A percentile compares a stretch with the other conserved stretches of the same genome.
phyloP scores from a whole-genome alignment of 2,797 vertebrate species.

The Takifugu ocellatus region DNA sequence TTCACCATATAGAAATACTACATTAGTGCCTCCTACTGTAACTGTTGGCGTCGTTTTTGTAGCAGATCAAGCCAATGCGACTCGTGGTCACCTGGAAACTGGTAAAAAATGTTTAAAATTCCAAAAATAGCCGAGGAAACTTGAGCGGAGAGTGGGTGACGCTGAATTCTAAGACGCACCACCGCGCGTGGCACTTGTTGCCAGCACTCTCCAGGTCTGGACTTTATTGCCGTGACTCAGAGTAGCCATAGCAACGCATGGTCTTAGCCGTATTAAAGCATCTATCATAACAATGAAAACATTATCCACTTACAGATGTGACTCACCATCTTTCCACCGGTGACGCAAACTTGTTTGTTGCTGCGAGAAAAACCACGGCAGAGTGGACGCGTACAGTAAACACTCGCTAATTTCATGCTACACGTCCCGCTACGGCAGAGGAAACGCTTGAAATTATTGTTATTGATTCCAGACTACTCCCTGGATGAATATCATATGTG shows the following conservation, averaged over 20 bases:
- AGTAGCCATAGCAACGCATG: conserved; percentile 24
- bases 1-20: conserved; percentile 8
- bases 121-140: conserved; percentile 51
- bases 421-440: too few relatives aligned
- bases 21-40: conserved; percentile 8
- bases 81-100: neutral
- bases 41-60: neutral
- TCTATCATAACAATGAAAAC: conserved; percentile 33
- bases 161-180: conserved; percentile 10
- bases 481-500: too few relatives aligned
- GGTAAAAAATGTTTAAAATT: conserved; percentile 30
- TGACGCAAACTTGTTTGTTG: conserved; percentile 21
- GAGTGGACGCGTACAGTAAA: conserved; percentile 3
- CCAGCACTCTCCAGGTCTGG: conserved; percentile 22
- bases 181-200: conserved; percentile 1
- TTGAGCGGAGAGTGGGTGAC: conserved; percentile 18
- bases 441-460: too few relatives aligned
- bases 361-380: conserved; percentile 34
- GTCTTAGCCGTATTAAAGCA: conserved; percentile 7
- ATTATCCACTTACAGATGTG: conserved; percentile 26
- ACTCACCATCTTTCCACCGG: conserved; percentile 26
- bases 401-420: neutral
- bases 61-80: neutral
- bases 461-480: too few relatives aligned
- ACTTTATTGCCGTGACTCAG: conserved; percentile 12